Evolutionary conservation across 2,113 vertebrate species (phyloP), one percentile per base, ranked within the genome.

Genomic region (Zingel zingel): DNA sequence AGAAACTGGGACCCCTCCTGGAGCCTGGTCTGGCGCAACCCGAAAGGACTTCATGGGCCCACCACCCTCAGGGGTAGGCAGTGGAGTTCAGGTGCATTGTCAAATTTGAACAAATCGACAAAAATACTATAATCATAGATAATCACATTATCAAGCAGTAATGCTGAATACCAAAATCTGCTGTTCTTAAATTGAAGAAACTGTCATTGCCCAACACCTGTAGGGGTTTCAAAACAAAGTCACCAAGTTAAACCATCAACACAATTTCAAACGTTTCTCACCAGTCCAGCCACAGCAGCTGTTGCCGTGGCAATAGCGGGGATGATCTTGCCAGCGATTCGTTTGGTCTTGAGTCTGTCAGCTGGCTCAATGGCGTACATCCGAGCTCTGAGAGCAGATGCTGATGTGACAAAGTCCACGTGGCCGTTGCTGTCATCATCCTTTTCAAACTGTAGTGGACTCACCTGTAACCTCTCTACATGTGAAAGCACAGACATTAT

Each of bases 241-340:
- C 23, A 30, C 13, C 9, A 48, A 11, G 23, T 59, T 53, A 21
- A 62, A 39, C 30, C 21, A 68, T 19, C 43, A 27, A 21, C 1
- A 23, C 25, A 69, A 45, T 54, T 30, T 57, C 4, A 39, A 36
- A 68, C 5, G 18, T 21, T 23, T 82, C 97, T 95, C 81, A 99
- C 98, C 96, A 99, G 93, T 63, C 98, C 98, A 51, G 98, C 97
- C 12, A 99, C 98, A 6, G 98, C 97, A 63, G 98, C 98, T 21
- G 98, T 99, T 54, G 98, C 96, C n/a, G 98, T 99, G 83, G 98
- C 98, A 59, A 99, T 99, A 19, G 98, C 98, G 21, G 98, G 98
- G 89, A 99, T 99, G 85, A 99, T 99, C 93, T 98, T 99, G 4
- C 98, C 98, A 51, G 98, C 98, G 59, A 99, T 99, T 51, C 98